Percentiles rank a stretch among this genome's conserved stretches.
Evolutionary conservation across 2,113 vertebrate species (phyloP).

Genomic region (Emydocephalus ijimae): DNA sequence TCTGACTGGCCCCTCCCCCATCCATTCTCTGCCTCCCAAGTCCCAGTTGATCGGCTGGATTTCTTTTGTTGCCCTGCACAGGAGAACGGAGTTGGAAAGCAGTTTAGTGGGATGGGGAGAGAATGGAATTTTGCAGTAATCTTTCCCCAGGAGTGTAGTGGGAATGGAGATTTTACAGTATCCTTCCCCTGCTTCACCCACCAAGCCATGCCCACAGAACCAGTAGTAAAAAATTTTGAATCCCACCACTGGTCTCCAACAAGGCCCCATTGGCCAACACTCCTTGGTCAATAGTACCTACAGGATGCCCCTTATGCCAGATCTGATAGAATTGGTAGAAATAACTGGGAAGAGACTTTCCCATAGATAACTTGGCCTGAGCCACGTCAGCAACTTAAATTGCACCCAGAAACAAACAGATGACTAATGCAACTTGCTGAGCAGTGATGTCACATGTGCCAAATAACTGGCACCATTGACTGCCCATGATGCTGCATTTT

Average conservation of each 20-base stretch:
- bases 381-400: neutral
- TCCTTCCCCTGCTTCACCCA: too few relatives aligned
- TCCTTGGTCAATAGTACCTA: neutral
- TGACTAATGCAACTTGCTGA: neutral
- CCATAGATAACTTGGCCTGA: neutral
- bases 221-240: too few relatives aligned
- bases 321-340: neutral
- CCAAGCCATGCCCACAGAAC: too few relatives aligned
- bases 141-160: too few relatives aligned
- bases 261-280: neutral
- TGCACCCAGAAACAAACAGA: neutral
- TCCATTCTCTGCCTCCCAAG: too few relatives aligned
- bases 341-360: neutral
- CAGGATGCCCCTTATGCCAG: neutral
- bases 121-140: too few relatives aligned
- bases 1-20: too few relatives aligned
- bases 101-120: too few relatives aligned
- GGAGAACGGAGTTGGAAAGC: too few relatives aligned
- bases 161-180: too few relatives aligned
- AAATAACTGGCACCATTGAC: neutral
- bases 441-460: neutral
- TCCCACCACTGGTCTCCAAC: neutral
- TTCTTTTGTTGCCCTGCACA: too few relatives aligned
- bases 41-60: too few relatives aligned
- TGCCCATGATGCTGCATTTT: neutral